These are phyloP conservation scores for Origma solitaria DNA, from an alignment of 2,113 vertebrate species.

Conservation along the genomic window DNA sequence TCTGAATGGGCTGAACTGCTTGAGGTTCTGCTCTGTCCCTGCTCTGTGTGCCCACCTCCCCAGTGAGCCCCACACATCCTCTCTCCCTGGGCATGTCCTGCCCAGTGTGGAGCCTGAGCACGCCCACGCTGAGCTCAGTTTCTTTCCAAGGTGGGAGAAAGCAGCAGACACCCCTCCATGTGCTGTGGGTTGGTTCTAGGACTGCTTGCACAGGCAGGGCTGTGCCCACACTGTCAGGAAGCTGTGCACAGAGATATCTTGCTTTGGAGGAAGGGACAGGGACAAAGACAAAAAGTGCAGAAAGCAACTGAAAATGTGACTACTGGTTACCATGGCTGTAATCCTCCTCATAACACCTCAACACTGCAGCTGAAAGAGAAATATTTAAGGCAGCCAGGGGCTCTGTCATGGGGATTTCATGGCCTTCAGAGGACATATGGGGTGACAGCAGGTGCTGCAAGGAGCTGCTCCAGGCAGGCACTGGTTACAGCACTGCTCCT, in stretches of 20 bases:
- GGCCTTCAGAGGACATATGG: neutral
- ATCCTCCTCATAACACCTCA: neutral
- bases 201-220: neutral
- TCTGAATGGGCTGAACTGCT: neutral
- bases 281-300: neutral
- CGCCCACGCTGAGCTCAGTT: neutral
- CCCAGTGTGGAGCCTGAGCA: neutral
- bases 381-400: neutral
- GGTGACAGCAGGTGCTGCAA: neutral
- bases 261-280: neutral
- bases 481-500: neutral
- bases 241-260: accelerated
- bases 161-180: neutral
- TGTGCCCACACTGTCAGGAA: neutral
- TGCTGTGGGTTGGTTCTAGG: accelerated
- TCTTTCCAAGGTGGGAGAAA: neutral
- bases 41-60: neutral
- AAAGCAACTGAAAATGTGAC: neutral
- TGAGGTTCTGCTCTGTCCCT: neutral
- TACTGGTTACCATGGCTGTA: neutral
- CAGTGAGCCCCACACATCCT: neutral
- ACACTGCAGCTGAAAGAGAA: accelerated
- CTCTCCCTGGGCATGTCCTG: neutral
- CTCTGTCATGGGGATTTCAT: neutral
- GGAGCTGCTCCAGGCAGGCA: neutral